A percentile compares a stretch with the other conserved stretches of the same genome.
Conservation (phyloP, 2,797 vertebrate genomes). For the Danio kyathit region DNA sequence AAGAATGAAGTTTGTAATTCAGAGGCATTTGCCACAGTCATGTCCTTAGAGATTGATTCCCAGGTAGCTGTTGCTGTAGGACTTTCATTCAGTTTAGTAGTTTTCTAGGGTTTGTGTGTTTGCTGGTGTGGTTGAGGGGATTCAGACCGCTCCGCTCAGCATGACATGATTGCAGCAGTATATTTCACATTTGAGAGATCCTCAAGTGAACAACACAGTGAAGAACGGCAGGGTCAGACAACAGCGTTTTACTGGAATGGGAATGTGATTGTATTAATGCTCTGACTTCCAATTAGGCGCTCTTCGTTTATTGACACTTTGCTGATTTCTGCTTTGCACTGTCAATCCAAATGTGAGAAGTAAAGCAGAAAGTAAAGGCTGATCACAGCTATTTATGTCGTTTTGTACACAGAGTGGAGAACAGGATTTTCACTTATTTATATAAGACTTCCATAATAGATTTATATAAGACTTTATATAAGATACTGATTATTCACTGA, state of each 20-base stretch:
- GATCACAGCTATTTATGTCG: not conserved
- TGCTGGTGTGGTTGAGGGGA: not conserved
- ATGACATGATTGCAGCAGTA: conserved; percentile 2
- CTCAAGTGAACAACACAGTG: not conserved
- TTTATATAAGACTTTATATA: too few species aligned
- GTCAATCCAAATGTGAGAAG: not conserved
- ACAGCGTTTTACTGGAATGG: not conserved
- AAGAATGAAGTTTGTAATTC: not conserved
- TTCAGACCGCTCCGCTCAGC: not conserved
- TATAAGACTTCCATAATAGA: not conserved
- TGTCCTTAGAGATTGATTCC: not conserved
- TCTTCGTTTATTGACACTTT: conserved; percentile 5
- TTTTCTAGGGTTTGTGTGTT: not conserved
- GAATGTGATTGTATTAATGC: not conserved
- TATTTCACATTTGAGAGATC: conserved; percentile 1
- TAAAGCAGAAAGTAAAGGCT: not conserved
- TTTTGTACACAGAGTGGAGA: not conserved
- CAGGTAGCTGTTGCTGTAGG: not conserved
- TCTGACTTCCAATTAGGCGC: not conserved
- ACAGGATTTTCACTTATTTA: not conserved
- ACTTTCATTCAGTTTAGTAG: not conserved
- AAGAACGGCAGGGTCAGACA: not conserved
- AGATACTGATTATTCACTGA: too few species aligned
- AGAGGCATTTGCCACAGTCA: not conserved
- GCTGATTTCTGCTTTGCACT: not conserved